These are phyloP conservation scores for Colistium nudipinnis DNA, from an alignment of 2,113 vertebrate genomes.

Conservation along the genomic window DNA sequence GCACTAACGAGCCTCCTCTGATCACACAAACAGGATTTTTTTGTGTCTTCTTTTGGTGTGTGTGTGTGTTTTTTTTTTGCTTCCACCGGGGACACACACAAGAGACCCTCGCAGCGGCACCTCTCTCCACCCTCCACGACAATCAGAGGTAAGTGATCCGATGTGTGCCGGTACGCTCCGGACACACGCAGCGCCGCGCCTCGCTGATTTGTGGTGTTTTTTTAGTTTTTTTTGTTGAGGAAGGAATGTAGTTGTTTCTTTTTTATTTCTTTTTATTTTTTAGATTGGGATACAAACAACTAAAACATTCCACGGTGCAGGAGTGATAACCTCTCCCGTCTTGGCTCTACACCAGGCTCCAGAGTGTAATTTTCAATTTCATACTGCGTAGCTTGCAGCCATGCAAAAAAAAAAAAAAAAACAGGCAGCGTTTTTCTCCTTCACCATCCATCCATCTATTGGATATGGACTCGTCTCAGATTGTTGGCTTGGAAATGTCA, in stretches of 20 bases:
- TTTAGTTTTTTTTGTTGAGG: constrained; percentile 4
- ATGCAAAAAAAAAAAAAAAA: constrained; percentile 40
- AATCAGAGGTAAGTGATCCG: constrained; percentile 73
- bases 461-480: constrained; percentile 20
- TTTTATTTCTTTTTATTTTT: too few relatives aligned
- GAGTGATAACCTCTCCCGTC: background rate
- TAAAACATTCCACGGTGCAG: background rate
- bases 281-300: too few relatives aligned
- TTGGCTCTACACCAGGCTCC: constrained; percentile 6
- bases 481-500: constrained; percentile 8
- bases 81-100: constrained; percentile 48
- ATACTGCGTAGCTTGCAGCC: constrained; percentile 77
- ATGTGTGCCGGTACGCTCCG: constrained; percentile 57
- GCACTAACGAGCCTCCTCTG: constrained; percentile 50
- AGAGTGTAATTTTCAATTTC: constrained; percentile 60
- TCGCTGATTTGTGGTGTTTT: constrained; percentile 21
- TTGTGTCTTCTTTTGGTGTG: constrained; percentile 30
- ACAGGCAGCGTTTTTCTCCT: constrained; percentile 25
- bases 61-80: too few relatives aligned
- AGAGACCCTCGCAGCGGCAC: constrained; percentile 42
- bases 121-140: constrained; percentile 27
- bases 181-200: constrained; percentile 29
- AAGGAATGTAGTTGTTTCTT: background rate
- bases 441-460: constrained; percentile 27
- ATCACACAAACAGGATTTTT: constrained; percentile 67